These are phyloP conservation scores for Phalera bucephala DNA, from an alignment of 2,888 invertebrate species.

Conservation along the genomic window DNA sequence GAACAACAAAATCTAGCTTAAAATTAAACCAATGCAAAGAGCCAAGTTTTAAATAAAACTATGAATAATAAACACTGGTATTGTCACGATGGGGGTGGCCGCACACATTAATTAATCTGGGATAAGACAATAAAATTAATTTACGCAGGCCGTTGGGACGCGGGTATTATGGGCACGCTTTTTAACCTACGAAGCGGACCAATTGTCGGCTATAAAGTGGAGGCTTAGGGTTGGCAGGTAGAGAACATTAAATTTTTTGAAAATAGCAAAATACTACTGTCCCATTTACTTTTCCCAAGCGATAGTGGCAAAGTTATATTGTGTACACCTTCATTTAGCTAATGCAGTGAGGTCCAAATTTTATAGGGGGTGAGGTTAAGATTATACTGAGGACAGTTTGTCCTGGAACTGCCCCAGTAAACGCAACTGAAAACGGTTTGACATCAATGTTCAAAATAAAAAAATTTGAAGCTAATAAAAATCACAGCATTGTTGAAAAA, in stretches of 20 bases:
- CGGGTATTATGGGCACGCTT: slow-evolving; percentile 28
- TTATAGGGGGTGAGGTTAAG: too few relatives aligned
- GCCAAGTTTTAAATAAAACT: slow-evolving; percentile 33
- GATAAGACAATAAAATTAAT: slow-evolving; percentile 49
- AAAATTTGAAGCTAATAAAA: too few relatives aligned
- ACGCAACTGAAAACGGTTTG: too few relatives aligned
- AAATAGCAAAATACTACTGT: too few relatives aligned
- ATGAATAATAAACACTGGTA: slow-evolving; percentile 36
- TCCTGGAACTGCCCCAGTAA: too few relatives aligned
- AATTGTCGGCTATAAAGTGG: slow-evolving; percentile 41
- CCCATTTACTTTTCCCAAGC: too few relatives aligned
- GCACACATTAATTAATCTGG: slow-evolving; percentile 53
- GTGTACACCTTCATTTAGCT: too few relatives aligned
- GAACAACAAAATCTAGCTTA: neutral
- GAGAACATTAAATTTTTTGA: neutral
- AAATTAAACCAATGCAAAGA: neutral
- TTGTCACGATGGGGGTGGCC: slow-evolving; percentile 28
- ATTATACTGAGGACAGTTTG: too few relatives aligned
- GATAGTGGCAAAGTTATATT: too few relatives aligned
- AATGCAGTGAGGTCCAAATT: too few relatives aligned
- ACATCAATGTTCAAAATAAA: too few relatives aligned
- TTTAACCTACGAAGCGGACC: slow-evolving; percentile 51
- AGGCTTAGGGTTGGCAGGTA: slow-evolving; percentile 21
- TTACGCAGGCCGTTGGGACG: slow-evolving; percentile 28
- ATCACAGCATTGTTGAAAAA: too few relatives aligned